A percentile compares a stretch with the other conserved stretches of the same genome.
Evolutionary conservation across 2,888 invertebrate genomes (phyloP).

Genomic region (Cotesia congregata): DNA sequence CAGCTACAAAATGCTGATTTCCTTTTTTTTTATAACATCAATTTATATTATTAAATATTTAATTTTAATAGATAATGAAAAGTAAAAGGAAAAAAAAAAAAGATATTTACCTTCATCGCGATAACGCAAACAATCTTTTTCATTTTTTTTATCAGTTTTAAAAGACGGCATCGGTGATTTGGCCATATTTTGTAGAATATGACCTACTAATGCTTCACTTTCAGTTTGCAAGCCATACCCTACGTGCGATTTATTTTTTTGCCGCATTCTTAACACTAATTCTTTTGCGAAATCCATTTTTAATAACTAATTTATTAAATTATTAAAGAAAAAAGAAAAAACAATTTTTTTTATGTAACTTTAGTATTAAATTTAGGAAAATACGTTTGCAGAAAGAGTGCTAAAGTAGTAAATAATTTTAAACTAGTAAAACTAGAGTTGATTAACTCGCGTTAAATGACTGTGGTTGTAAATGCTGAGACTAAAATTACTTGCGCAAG

Average conservation of each 20-base stretch:
- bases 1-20: constrained; percentile 45
- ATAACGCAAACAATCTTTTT: constrained; percentile 59
- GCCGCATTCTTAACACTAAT: constrained; percentile 61
- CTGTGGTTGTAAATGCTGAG: not conserved
- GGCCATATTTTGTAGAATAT: constrained; percentile 65
- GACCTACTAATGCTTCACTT: constrained; percentile 62
- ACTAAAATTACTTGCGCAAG: not conserved
- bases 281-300: constrained; percentile 63
- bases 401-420: not conserved
- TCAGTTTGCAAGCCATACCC: constrained; percentile 67
- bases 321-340: not conserved
- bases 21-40: not conserved
- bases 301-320: not conserved
- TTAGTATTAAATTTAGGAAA: too few relatives aligned
- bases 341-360: constrained; percentile 7
- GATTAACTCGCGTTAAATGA: not conserved
- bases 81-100: too few relatives aligned
- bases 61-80: too few relatives aligned
- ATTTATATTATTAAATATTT: too few relatives aligned
- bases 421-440: not conserved
- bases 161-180: constrained; percentile 61
- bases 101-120: constrained; percentile 63
- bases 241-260: constrained; percentile 56
- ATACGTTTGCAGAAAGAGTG: constrained; percentile 13
- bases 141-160: constrained; percentile 59